phyloP scores from a whole-genome alignment of 2,888 invertebrate genomes.

The Apomyelois bistriatella region DNA sequence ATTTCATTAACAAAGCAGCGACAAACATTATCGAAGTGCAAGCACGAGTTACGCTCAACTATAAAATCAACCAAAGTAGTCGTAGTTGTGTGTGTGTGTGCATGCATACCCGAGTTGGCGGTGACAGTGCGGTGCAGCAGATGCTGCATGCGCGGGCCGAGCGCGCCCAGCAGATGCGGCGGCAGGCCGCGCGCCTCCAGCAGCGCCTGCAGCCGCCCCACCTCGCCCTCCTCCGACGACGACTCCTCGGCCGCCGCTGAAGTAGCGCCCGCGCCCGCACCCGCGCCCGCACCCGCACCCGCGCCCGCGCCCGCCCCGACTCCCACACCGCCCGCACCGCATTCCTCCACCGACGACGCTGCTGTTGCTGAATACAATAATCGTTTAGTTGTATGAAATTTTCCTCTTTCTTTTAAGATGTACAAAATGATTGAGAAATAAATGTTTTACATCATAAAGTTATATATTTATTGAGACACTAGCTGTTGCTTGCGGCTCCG shows the following conservation, averaged over 20 bases:
- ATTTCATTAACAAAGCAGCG: no score
- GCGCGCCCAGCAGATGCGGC: slow-evolving; percentile 97
- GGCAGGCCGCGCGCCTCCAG: slow-evolving; percentile 96
- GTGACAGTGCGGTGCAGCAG: slow-evolving; percentile 96
- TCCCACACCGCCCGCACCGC: slow-evolving; percentile 46
- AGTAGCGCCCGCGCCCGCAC: slow-evolving; percentile 82
- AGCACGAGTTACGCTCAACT: no score
- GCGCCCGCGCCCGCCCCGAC: no score
- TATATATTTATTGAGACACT: no score
- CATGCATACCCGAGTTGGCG: slow-evolving; percentile 74
- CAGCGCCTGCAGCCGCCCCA: slow-evolving; percentile 95
- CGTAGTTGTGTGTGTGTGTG: no score
- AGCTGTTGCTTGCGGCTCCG: no score
- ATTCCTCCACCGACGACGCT: slow-evolving; percentile 56
- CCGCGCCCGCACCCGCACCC: slow-evolving; percentile 59
- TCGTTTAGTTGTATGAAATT: background rate
- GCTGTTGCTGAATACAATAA: background rate
- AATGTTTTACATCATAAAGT: no score
- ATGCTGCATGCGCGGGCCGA: slow-evolving; percentile 98
- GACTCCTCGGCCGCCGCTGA: slow-evolving; percentile 83
- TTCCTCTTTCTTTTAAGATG: no score
- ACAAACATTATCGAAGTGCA: no score
- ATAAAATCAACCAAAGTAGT: no score
- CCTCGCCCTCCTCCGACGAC: slow-evolving; percentile 92
- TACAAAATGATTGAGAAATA: no score